Evolutionary conservation across 1,140 invertebrate species (phyloP), one percentile per base, ranked within the genome.

Genomic region (Phymastichus coffea): DNA sequence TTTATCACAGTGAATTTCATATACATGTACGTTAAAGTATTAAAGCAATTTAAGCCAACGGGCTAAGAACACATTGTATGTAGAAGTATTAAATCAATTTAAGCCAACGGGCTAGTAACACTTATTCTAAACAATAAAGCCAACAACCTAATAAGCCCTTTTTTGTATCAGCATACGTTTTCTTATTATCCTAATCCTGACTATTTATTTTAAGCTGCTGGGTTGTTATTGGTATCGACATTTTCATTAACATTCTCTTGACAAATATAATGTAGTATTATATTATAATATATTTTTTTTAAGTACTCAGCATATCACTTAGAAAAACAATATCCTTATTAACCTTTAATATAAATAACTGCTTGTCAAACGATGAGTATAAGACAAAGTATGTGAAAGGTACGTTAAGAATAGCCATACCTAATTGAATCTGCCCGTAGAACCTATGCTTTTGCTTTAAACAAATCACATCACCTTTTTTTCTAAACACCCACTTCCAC

Each of bases 351-450:
- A 51, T 19, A 19, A 49, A 28, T 51, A 66, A 20, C 40, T 22
- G 43, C 0, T 57, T 48, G 61, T 66, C 62, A 35, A 47, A 58
- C 19, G 53, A 57, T 1, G 62, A 44, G 33, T 61, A 66, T 2
- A 66, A 41, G n/a, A 60, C 49, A 49, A 66, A 66, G 54, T 41
- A 28, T 19, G 41, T 38, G 20, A 23, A 48, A 15, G 35, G 12
- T 10, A 64, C 14, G 44, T 64, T 67, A 17, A 66, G 38, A 28
- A 62, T 37, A 12, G 46, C 43, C 63, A 64, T 64, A 4, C 57
- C 57, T 8, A 60, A 48, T n/a, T 63, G 61, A 0, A 59, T 35
- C 46, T 63, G 61, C 2, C 49, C 55, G 38, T 61, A 61, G 28
- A 57, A 65, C 37, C 38, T 47, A 33, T 65, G 55, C 22, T 62